These are phyloP conservation scores for Xenopus tropicalis DNA, from an alignment of 2,113 vertebrate species.

Conservation along the genomic window DNA sequence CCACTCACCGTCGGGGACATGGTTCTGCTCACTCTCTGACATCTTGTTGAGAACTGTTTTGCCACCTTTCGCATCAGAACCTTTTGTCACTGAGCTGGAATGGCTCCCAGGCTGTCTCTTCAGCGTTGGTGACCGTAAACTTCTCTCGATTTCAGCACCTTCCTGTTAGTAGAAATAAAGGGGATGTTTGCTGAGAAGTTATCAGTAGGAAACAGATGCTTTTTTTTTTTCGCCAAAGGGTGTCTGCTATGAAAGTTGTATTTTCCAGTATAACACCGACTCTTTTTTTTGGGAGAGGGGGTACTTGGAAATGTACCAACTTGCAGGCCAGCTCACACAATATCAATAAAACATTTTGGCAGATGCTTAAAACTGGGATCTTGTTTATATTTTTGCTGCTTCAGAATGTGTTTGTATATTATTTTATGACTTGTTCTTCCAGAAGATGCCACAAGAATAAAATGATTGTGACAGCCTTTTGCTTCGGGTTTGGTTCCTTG, in stretches of 20 bases:
- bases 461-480: no score
- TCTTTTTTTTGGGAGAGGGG: conserved; percentile 48
- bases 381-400: no score
- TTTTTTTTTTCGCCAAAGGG: neutral
- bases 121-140: conserved; percentile 53
- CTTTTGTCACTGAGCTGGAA: conserved; percentile 46
- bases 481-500: no score
- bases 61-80: conserved; percentile 56
- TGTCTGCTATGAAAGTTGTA: conserved; percentile 28
- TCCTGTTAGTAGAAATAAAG: conserved; percentile 67
- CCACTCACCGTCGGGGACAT: conserved; percentile 61
- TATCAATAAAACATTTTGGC: neutral
- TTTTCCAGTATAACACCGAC: conserved; percentile 45
- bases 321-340: neutral
- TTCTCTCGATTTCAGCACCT: conserved; percentile 59
- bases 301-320: neutral
- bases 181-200: conserved; percentile 54
- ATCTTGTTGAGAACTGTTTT: conserved; percentile 65
- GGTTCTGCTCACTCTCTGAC: conserved; percentile 53
- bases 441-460: no score
- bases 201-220: conserved; percentile 51
- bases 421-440: no score
- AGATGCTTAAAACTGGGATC: no score
- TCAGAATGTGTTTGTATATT: no score
- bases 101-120: conserved; percentile 56